Evolutionary conservation across 2,888 invertebrate genomes (phyloP).

Genomic region (Patella caerulea): DNA sequence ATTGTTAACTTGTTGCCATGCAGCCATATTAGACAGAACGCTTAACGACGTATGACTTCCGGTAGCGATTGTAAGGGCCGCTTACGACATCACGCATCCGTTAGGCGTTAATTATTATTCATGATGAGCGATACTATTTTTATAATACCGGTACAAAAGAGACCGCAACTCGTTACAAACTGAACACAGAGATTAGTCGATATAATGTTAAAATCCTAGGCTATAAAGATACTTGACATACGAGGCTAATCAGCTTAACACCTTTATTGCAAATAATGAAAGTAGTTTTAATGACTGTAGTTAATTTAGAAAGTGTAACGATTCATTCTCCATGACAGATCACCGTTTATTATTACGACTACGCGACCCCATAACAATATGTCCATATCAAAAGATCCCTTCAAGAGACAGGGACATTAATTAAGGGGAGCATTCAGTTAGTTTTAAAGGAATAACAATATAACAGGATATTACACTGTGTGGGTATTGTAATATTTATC

Average conservation of each 20-base stretch:
- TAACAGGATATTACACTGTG: conserved; percentile 2
- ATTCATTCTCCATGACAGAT: background rate
- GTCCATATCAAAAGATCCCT: background rate
- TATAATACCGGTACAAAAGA: background rate
- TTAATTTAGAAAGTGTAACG: background rate
- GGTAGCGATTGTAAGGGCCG: background rate
- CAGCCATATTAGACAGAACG: background rate
- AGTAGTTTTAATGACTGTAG: too few relatives aligned
- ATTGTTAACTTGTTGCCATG: too few relatives aligned
- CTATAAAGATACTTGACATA: background rate
- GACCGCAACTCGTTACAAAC: background rate
- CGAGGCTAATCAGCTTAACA: background rate
- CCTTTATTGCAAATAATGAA: conserved; percentile 2
- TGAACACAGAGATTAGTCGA: too few relatives aligned
- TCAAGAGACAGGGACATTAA: background rate
- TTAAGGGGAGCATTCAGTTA: background rate
- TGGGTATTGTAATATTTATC: background rate
- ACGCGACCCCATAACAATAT: conserved; percentile 1
- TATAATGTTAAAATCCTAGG: too few relatives aligned
- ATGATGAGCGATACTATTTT: background rate
- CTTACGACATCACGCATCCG: background rate
- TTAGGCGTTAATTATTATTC: background rate
- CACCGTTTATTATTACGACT: background rate
- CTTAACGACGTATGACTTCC: background rate
- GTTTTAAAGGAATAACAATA: conserved; percentile 5